Percentiles rank a stretch among this genome's conserved stretches.
Conservation (phyloP, 2,113 vertebrate species). For the Zapornia atra region DNA sequence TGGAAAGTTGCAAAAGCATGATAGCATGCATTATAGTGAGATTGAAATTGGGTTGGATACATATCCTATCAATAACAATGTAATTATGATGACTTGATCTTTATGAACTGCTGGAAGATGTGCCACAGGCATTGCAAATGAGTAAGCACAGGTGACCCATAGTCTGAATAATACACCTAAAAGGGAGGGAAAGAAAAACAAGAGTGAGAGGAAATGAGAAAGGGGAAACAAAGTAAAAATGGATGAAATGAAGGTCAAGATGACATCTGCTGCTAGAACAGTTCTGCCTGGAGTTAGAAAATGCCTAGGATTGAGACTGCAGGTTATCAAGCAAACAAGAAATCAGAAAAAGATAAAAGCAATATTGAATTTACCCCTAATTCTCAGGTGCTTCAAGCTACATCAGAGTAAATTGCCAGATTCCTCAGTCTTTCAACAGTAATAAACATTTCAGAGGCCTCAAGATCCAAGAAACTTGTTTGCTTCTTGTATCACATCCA, state of each 20-base stretch:
- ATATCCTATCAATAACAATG: neutral
- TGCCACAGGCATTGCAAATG: neutral
- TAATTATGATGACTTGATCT: neutral
- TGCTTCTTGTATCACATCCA: neutral
- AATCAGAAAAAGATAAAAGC: neutral
- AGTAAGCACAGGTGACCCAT: neutral
- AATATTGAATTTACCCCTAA: neutral
- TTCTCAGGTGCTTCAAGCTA: neutral
- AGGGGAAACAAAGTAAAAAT: neutral
- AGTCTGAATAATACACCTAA: neutral
- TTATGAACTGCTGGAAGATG: neutral
- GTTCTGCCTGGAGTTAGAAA: neutral
- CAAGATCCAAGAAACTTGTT: neutral
- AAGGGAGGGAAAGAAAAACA: neutral
- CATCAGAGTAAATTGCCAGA: neutral
- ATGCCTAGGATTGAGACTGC: neutral
- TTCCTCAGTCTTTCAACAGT: neutral
- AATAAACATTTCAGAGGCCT: neutral
- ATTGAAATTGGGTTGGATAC: neutral
- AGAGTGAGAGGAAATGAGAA: neutral
- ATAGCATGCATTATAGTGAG: neutral
- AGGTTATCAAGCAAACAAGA: neutral
- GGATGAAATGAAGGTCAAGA: neutral
- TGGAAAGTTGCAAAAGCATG: neutral
- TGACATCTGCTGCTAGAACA: neutral